Conservation (phyloP, 2,113 vertebrate species). For the Pithys albifrons region DNA sequence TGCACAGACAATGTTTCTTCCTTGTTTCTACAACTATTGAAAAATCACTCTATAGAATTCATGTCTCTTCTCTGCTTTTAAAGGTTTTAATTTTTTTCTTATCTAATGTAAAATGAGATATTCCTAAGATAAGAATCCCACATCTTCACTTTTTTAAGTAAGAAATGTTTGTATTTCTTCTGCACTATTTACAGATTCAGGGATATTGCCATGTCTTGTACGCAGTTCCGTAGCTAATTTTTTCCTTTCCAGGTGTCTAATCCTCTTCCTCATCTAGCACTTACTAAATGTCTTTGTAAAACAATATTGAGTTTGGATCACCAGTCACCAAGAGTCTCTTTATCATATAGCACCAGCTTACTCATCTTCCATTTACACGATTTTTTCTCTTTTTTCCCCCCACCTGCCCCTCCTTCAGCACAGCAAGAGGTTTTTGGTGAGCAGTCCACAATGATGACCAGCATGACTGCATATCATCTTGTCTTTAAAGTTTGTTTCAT, state of each 20-base stretch:
- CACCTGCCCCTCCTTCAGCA: background rate
- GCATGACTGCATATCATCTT: background rate
- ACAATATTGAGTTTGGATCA: background rate
- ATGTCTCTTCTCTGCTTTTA: background rate
- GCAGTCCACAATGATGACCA: background rate
- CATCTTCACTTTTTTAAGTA: background rate
- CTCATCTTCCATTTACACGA: background rate
- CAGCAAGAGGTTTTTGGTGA: background rate
- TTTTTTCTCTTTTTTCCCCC: accelerated
- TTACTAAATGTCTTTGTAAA: background rate
- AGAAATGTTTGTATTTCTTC: background rate
- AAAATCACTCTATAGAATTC: background rate
- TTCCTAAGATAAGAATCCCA: background rate
- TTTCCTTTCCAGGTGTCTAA: background rate
- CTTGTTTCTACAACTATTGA: background rate
- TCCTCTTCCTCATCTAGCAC: background rate
- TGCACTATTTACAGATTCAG: background rate
- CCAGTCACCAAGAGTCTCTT: background rate
- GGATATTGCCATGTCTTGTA: background rate
- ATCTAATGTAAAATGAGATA: background rate
- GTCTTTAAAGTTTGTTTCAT: background rate
- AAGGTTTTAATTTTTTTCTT: background rate
- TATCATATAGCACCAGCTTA: background rate
- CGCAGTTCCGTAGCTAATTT: background rate
- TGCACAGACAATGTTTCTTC: background rate